These are phyloP conservation scores for Porites rus DNA, from an alignment of 92 coral and sea anemone genomes.

Conservation along the genomic window DNA sequence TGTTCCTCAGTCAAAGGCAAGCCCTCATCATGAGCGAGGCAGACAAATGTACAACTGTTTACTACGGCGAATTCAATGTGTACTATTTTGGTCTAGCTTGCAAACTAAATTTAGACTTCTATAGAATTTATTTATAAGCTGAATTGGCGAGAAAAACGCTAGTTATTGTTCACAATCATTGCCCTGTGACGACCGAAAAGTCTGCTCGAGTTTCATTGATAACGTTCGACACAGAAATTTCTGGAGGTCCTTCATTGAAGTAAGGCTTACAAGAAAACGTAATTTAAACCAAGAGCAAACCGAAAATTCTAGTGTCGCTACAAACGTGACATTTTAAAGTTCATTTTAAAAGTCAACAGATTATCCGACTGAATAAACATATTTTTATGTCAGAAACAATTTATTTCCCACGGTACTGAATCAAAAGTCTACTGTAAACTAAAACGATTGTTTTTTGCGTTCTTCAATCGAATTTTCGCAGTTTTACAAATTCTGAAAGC, in stretches of 20 bases:
- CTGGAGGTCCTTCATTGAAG: slow-evolving; percentile 18
- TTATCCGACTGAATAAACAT: slow-evolving; percentile 3
- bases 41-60: not conserved
- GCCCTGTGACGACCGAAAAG: slow-evolving; percentile 20
- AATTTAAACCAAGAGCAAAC: not conserved
- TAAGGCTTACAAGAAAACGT: slow-evolving; percentile 10
- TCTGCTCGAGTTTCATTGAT: slow-evolving; percentile 17
- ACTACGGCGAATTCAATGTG: slow-evolving; percentile 3
- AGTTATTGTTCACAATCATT: slow-evolving; percentile 38
- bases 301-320: not conserved
- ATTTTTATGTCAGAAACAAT: not conserved
- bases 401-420: slow-evolving; percentile 26
- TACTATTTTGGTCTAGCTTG: slow-evolving; percentile 26
- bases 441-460: not conserved
- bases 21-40: not conserved
- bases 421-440: not conserved
- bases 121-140: slow-evolving; percentile 6
- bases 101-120: slow-evolving; percentile 31
- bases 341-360: not conserved
- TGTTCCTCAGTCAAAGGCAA: not conserved
- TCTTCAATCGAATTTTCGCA: not conserved
- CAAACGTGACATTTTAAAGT: slow-evolving; percentile 10
- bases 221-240: slow-evolving; percentile 25
- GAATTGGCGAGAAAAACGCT: slow-evolving; percentile 35
- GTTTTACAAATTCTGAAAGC: not conserved